Percentiles rank a stretch among this genome's conserved stretches.
Evolutionary conservation across 2,888 invertebrate genomes (phyloP).

Genomic region (Drosophila borborema): DNA sequence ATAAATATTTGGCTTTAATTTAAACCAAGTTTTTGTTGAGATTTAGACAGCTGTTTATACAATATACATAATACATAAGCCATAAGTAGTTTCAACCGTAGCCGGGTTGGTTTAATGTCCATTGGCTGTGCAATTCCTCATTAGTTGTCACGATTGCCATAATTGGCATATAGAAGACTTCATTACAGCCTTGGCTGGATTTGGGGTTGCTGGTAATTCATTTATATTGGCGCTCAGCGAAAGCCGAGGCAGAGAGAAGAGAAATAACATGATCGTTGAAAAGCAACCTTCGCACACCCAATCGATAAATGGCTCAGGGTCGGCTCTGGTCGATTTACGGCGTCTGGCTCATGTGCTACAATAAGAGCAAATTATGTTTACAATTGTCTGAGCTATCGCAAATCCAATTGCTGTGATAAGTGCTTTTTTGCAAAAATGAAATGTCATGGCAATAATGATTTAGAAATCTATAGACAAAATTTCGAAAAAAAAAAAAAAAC

Average conservation of each 20-base stretch:
- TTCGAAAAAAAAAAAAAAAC: neutral
- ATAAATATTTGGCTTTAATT: slow-evolving; percentile 2
- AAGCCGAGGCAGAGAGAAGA: slow-evolving; percentile 10
- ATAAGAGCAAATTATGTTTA: slow-evolving; percentile 62
- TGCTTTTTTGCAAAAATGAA: slow-evolving; percentile 38
- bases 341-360: slow-evolving; percentile 41
- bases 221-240: neutral
- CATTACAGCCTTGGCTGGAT: slow-evolving; percentile 35
- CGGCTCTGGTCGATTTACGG: slow-evolving; percentile 20
- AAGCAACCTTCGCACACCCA: slow-evolving; percentile 37
- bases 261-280: slow-evolving; percentile 10
- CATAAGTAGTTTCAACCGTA: slow-evolving; percentile 13
- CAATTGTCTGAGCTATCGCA: slow-evolving; percentile 56
- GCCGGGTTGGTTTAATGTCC: slow-evolving; percentile 19
- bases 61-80: slow-evolving; percentile 61
- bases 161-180: slow-evolving; percentile 73
- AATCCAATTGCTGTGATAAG: slow-evolving; percentile 61
- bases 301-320: slow-evolving; percentile 56
- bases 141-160: slow-evolving; percentile 43
- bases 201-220: slow-evolving; percentile 1
- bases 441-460: slow-evolving; percentile 57
- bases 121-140: slow-evolving; percentile 47
- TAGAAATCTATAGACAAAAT: slow-evolving; percentile 20
- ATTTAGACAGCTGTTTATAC: slow-evolving; percentile 33
- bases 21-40: neutral